Base-by-base conservation (phyloP, 1,140 invertebrate species). In the Trichoplusia ni region DNA sequence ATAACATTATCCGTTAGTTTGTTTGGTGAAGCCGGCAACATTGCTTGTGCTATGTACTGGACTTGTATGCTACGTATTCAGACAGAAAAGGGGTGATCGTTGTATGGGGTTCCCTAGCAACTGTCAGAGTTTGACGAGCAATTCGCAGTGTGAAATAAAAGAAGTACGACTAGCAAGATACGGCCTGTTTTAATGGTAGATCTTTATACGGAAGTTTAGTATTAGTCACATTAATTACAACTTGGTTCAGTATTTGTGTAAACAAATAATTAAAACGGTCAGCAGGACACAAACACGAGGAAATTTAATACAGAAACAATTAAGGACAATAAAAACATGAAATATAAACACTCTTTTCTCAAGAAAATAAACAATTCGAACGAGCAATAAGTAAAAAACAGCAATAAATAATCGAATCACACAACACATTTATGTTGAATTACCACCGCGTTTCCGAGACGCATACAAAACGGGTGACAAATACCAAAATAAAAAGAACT, bases 401-500 rank as follows among this genome's bases (percentile, higher is more conserved):
- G 18, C 25, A 18, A 59, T 46, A 59, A 46, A 47, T 33, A 60
- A 47, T 47, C 42, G 4, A 35, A 60, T 47, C 42, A 60, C 56
- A 60, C 2, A 25, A 16, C 27, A 64, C 21, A 56, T 56, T 53
- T 27, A 56, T 29, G 31, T 44, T 18, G 51, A 64, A 64, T 56
- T 35, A 19, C 18, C 18, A 21, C 23, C 33, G 46, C 14, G 19
- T 19, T n/a, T 7, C 46, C 14, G 40, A 6, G 8, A 4, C 7
- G 64, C 42, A 67, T 67, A 67, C 49, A 61, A 67, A 62, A 6
- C n/a, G 29, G 29, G 46, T 27, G 7, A 49, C 59, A 40, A 51
- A 51, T 62, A 19, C 21, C 9, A 62, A 62, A 49, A 25, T 7
- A 33, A 33, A 62, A 40, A 51, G 42, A 67, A 82, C 79, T 84